Percentiles rank a stretch among this genome's conserved stretches.
phyloP scores from a whole-genome alignment of 1,140 invertebrate genomes.

The Carposina sasakii region DNA sequence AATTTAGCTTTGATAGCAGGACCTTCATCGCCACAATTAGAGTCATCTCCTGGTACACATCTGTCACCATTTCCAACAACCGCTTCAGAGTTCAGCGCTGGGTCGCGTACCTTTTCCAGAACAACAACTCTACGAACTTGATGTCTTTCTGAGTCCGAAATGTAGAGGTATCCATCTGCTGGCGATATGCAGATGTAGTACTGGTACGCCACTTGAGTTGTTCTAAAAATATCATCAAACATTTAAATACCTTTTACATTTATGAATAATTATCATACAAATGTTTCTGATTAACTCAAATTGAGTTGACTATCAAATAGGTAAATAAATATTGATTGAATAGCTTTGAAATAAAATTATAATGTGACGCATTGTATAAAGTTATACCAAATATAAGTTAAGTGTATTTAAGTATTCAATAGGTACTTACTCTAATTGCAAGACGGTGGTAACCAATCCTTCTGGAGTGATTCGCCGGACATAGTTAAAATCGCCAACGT shows the following conservation, averaged over 20 bases:
- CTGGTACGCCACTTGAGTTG: slow-evolving; percentile 94
- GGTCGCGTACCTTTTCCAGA: slow-evolving; percentile 85
- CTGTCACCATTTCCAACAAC: slow-evolving; percentile 96
- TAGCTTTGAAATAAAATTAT: too few species aligned
- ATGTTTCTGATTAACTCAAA: background rate
- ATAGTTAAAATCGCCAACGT: slow-evolving; percentile 97
- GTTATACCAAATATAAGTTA: slow-evolving; percentile 3
- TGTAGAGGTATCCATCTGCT: slow-evolving; percentile 94
- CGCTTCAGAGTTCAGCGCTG: slow-evolving; percentile 88
- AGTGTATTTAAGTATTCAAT: background rate
- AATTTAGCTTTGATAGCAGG: slow-evolving; percentile 91
- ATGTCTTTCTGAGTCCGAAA: slow-evolving; percentile 95
- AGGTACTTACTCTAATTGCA: slow-evolving; percentile 88
- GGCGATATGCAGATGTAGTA: slow-evolving; percentile 97
- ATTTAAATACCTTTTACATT: too few species aligned
- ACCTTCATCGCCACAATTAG: slow-evolving; percentile 94
- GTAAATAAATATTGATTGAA: too few species aligned
- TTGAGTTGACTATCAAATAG: too few species aligned
- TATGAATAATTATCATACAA: background rate
- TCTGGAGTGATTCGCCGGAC: slow-evolving; percentile 94
- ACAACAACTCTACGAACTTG: slow-evolving; percentile 85
- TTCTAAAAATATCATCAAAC: slow-evolving; percentile 72
- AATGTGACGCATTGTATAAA: too few species aligned
- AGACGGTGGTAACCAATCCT: slow-evolving; percentile 91
- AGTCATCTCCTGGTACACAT: slow-evolving; percentile 93